phyloP scores from a whole-genome alignment of 2,888 invertebrate genomes.

The Lepidochitona cinerea region DNA sequence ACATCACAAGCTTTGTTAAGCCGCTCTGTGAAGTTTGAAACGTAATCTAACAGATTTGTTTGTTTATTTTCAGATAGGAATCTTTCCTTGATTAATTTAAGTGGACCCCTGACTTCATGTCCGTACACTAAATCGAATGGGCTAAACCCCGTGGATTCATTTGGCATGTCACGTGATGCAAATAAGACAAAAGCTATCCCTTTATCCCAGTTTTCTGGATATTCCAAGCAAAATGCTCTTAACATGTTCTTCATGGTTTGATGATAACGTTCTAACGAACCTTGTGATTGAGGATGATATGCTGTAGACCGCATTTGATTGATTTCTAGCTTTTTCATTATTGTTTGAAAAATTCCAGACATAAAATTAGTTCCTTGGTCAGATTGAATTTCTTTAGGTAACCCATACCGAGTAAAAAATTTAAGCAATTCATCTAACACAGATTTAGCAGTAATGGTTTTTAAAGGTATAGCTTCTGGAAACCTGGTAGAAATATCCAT shows the following conservation, averaged over 20 bases:
- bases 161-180: not conserved
- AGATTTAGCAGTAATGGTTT: slow-evolving; percentile 1
- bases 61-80: not conserved
- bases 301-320: slow-evolving; percentile 13
- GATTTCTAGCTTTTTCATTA: slow-evolving; percentile 7
- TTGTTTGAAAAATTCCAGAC: slow-evolving; percentile 15
- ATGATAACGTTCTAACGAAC: too few species aligned
- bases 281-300: slow-evolving; percentile 19
- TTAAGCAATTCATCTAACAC: slow-evolving; percentile 5
- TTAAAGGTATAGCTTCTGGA: slow-evolving; percentile 17
- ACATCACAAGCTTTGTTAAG: not conserved
- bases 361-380: slow-evolving; percentile 17
- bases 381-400: slow-evolving; percentile 11
- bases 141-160: not conserved
- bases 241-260: too few species aligned
- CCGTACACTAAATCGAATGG: not conserved
- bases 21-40: not conserved
- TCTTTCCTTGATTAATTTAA: not conserved
- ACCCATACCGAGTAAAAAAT: slow-evolving; percentile 9
- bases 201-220: slow-evolving; percentile 4
- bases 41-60: not conserved
- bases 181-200: not conserved
- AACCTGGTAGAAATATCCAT: slow-evolving; percentile 17
- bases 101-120: not conserved
- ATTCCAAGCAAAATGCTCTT: not conserved